Conservation (phyloP, 2,797 vertebrate species). For the Danio aesculapii region DNA sequence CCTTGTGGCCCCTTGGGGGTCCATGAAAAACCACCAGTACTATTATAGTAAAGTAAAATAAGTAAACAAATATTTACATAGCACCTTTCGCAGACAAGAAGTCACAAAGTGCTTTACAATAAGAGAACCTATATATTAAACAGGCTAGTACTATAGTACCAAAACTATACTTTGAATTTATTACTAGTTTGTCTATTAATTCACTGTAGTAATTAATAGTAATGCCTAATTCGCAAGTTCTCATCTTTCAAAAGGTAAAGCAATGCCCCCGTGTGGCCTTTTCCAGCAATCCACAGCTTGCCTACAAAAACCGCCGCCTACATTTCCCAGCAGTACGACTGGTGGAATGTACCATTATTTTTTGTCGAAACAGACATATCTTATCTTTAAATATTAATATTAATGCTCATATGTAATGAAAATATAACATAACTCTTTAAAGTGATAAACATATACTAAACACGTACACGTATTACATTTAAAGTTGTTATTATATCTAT, state of each 20-base stretch:
- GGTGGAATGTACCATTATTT: constrained; percentile 19
- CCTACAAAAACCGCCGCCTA: background rate
- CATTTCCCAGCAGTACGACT: background rate
- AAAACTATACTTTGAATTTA: background rate
- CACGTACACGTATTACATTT: background rate
- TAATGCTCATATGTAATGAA: too few species aligned
- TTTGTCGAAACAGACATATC: background rate
- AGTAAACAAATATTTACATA: too few species aligned
- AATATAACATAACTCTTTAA: background rate
- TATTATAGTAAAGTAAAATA: too few species aligned
- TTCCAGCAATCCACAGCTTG: background rate
- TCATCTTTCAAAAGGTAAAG: background rate
- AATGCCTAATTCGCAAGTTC: background rate
- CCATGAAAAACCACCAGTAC: too few species aligned
- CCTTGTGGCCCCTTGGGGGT: too few species aligned
- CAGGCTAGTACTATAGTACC: background rate
- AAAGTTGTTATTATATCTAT: background rate
- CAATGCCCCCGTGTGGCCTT: background rate
- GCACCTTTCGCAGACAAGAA: too few species aligned
- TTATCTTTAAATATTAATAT: background rate
- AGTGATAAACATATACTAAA: background rate
- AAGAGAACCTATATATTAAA: too few species aligned
- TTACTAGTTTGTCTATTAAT: background rate
- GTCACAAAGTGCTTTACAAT: too few species aligned
- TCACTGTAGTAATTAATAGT: background rate